phyloP scores from a whole-genome alignment of 1,140 invertebrate species.

The Neoseiulus cucumeris region DNA sequence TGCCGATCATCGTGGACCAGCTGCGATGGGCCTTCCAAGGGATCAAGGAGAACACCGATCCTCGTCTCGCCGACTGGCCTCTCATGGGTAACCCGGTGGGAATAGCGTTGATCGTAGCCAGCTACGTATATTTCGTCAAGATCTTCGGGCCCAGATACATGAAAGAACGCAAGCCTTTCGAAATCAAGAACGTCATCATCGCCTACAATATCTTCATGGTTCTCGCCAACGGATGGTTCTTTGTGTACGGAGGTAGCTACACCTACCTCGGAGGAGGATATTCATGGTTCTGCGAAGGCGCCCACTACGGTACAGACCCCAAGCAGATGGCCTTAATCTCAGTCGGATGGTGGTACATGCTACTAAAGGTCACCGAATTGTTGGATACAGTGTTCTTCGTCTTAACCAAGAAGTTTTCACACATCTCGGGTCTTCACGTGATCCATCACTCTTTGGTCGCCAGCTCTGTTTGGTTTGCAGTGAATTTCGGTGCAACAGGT shows the following conservation, averaged over 20 bases:
- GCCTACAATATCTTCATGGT: conserved; percentile 32
- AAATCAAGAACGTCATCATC: conserved; percentile 26
- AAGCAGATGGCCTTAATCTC: conserved; percentile 62
- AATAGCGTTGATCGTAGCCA: conserved; percentile 37
- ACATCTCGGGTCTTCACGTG: conserved; percentile 75
- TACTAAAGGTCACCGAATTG: conserved; percentile 87
- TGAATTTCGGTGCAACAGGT: conserved; percentile 79
- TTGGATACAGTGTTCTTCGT: conserved; percentile 87
- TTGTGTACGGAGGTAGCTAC: conserved; percentile 23
- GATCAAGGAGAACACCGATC: conserved; percentile 39
- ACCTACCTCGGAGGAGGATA: conserved; percentile 33
- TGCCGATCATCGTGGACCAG: conserved; percentile 1
- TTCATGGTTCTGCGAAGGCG: conserved; percentile 68
- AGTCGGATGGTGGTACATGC: conserved; percentile 88
- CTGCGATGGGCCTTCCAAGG: neutral
- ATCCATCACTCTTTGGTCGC: conserved; percentile 90
- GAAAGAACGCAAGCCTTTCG: conserved; percentile 28
- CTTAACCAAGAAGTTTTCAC: conserved; percentile 69
- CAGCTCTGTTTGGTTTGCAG: conserved; percentile 77
- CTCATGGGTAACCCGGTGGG: conserved; percentile 74
- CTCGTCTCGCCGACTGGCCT: conserved; percentile 63
- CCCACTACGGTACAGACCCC: conserved; percentile 55
- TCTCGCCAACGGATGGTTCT: conserved; percentile 27
- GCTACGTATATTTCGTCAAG: too few relatives aligned
- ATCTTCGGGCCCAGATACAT: conserved; percentile 31